phyloP scores from a whole-genome alignment of 2,797 vertebrate genomes.

The Balearica regulorum region DNA sequence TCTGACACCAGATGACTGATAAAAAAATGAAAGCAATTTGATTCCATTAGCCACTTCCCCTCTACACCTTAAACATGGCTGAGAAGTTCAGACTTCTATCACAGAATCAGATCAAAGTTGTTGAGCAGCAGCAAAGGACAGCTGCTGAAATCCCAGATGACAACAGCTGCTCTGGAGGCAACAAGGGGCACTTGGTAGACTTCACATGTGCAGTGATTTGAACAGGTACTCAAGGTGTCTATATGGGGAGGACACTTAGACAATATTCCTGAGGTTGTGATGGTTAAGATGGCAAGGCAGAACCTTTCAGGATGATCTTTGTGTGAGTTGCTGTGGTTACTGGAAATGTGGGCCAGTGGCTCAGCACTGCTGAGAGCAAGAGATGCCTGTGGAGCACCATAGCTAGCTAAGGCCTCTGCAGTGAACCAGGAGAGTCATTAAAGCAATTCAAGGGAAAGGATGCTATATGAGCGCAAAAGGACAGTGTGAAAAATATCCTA shows the following conservation, averaged over 20 bases:
- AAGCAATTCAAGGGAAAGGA: background rate
- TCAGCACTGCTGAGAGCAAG: background rate
- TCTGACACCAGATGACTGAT: background rate
- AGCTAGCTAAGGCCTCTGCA: background rate
- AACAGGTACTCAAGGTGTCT: background rate
- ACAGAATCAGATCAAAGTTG: background rate
- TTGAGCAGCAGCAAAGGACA: background rate
- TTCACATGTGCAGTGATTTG: background rate
- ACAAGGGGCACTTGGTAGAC: background rate
- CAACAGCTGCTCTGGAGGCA: background rate
- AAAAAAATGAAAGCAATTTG: background rate
- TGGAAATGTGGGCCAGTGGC: background rate
- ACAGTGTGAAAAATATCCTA: background rate
- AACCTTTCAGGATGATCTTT: background rate
- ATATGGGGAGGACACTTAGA: background rate
- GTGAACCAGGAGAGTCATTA: background rate
- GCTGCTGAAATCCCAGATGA: background rate
- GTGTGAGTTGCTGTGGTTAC: background rate
- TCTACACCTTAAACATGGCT: background rate
- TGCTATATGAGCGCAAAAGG: background rate
- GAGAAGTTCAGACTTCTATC: background rate
- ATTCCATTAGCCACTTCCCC: background rate
- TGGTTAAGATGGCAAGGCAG: background rate
- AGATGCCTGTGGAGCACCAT: background rate
- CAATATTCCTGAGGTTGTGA: background rate